Evolutionary conservation across 2,797 vertebrate species (phyloP).

Genomic region (Sus cebifrons): DNA sequence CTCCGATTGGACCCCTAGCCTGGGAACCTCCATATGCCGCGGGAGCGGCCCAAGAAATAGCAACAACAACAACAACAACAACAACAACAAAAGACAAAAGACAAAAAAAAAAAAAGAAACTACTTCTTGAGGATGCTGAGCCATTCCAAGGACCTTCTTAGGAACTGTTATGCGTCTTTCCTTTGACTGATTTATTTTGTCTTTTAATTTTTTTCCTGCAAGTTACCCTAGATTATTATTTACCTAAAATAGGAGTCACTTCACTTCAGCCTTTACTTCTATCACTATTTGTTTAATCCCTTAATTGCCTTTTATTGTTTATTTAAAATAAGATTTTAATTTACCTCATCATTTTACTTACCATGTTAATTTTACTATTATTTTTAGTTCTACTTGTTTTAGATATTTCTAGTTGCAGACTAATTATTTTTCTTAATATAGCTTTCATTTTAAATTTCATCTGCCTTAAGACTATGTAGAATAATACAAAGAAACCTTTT

Average conservation of each 20-base stretch:
- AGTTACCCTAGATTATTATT: background rate
- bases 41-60: too few relatives aligned
- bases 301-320: background rate
- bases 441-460: background rate
- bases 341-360: constrained; percentile 10
- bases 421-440: background rate
- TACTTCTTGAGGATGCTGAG: background rate
- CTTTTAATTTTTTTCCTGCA: background rate
- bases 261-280: background rate
- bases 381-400: background rate
- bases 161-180: background rate
- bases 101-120: background rate
- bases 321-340: background rate
- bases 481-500: background rate
- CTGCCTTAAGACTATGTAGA: background rate
- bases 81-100: too few relatives aligned
- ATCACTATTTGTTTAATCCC: background rate
- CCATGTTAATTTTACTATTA: background rate
- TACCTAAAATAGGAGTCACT: background rate
- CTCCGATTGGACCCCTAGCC: too few relatives aligned
- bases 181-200: background rate
- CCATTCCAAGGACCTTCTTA: background rate
- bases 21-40: too few relatives aligned
- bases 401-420: background rate
- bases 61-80: too few relatives aligned